A percentile compares a stretch with the other conserved stretches of the same genome.
phyloP scores from a whole-genome alignment of 2,113 vertebrate genomes.

The Hypomesus transpacificus region DNA sequence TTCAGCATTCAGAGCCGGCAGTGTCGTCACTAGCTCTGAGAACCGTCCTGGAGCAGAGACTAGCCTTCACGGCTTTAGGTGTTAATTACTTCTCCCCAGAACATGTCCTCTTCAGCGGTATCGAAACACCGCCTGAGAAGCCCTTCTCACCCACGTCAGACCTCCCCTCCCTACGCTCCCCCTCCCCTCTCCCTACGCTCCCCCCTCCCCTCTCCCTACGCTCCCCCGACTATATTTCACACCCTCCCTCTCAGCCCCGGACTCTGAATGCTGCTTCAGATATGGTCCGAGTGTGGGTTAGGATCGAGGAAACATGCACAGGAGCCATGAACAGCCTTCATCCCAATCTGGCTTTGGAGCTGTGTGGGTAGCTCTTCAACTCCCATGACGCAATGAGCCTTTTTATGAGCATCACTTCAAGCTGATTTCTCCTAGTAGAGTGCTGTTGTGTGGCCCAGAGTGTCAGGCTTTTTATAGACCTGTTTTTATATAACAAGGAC shows the following conservation, averaged over 20 bases:
- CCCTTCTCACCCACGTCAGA: conserved; percentile 38
- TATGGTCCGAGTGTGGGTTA: conserved; percentile 37
- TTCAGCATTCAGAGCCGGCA: conserved; percentile 36
- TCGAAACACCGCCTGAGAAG: conserved; percentile 50
- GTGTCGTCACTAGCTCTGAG: conserved; percentile 45
- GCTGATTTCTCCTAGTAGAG: conserved; percentile 42
- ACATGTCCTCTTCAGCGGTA: conserved; percentile 54
- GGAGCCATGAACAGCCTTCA: conserved; percentile 58
- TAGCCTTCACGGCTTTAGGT: conserved; percentile 50
- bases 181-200: conserved; percentile 14
- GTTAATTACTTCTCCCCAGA: conserved; percentile 59
- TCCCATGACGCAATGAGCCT: conserved; percentile 64
- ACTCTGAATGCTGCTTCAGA: conserved; percentile 52
- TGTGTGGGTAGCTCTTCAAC: conserved; percentile 60
- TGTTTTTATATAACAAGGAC: conserved; percentile 11
- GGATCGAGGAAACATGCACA: conserved; percentile 38
- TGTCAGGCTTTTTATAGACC: conserved; percentile 40
- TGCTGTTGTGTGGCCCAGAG: conserved; percentile 18
- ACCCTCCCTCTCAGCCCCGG: conserved; percentile 34
- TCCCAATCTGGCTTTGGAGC: conserved; percentile 55
- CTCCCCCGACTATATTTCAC: conserved; percentile 58
- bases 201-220: conserved; percentile 5
- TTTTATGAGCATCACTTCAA: conserved; percentile 55
- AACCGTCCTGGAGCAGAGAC: conserved; percentile 2
- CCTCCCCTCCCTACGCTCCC: conserved; percentile 16